These are phyloP conservation scores for Chloroceryle amazona DNA, from an alignment of 2,797 vertebrate genomes.

Conservation along the genomic window DNA sequence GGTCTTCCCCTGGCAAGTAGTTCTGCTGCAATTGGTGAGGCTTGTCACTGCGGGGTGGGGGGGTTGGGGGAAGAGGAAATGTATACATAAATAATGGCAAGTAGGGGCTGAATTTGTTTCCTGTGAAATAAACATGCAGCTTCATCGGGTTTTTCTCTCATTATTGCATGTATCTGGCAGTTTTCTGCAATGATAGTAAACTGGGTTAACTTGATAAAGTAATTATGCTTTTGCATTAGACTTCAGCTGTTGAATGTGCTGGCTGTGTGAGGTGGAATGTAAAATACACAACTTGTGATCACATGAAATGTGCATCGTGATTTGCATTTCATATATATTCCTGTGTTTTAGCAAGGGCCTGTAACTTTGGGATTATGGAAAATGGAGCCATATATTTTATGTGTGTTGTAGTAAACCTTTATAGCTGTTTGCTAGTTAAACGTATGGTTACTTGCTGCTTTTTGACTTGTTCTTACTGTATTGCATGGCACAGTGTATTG, in stretches of 20 bases:
- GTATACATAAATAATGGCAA: not conserved
- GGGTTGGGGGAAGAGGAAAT: not conserved
- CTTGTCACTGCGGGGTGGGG: rapidly evolving
- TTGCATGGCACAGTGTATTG: not conserved
- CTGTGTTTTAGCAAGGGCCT: not conserved
- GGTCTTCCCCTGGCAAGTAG: not conserved
- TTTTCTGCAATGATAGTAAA: not conserved
- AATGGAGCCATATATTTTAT: not conserved
- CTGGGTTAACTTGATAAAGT: not conserved
- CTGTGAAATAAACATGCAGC: not conserved
- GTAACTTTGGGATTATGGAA: not conserved
- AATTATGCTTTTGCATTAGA: not conserved
- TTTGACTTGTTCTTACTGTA: not conserved
- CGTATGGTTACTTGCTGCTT: not conserved
- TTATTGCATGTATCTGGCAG: not conserved
- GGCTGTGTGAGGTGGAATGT: not conserved
- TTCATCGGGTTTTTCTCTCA: not conserved
- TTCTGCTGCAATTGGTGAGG: not conserved
- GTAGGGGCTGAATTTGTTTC: not conserved
- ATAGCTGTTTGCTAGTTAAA: conserved; percentile 17
- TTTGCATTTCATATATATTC: not conserved
- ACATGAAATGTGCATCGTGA: not conserved
- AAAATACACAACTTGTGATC: not conserved
- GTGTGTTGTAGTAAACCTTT: not conserved
- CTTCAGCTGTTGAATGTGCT: not conserved